Evolutionary conservation across 2,113 vertebrate species (phyloP).

Genomic region (Salminus brasiliensis): DNA sequence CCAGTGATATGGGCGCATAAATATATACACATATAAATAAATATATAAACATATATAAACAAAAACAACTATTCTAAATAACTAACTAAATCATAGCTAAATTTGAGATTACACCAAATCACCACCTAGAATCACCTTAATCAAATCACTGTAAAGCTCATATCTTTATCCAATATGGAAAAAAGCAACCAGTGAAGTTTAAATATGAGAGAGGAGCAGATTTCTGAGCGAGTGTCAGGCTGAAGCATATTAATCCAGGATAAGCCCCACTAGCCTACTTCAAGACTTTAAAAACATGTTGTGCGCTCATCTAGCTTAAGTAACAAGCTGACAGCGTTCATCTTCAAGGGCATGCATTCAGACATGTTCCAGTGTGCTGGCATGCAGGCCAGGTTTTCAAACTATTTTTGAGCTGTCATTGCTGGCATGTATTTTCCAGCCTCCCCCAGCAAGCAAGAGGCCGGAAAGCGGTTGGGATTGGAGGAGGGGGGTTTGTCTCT

Average conservation of each 20-base stretch:
- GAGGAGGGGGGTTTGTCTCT: background rate
- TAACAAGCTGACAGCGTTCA: constrained; percentile 1
- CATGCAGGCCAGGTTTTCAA: background rate
- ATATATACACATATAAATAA: no score
- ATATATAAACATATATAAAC: no score
- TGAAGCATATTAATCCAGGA: constrained; percentile 9
- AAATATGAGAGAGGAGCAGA: background rate
- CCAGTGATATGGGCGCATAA: no score
- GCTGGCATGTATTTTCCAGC: constrained; percentile 30
- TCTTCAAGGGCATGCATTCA: constrained; percentile 21
- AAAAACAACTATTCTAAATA: no score
- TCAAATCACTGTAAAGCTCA: background rate
- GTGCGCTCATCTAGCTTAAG: background rate
- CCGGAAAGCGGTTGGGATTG: constrained; percentile 4
- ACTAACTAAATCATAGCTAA: no score
- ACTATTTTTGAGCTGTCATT: constrained; percentile 36
- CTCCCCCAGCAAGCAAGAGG: background rate
- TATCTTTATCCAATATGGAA: background rate
- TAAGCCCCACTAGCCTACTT: constrained; percentile 1
- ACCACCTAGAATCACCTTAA: no score
- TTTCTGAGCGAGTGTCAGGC: background rate
- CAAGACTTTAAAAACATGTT: background rate
- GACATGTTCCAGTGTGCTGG: background rate
- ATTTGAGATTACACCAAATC: no score
- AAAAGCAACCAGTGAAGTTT: background rate